Conservation (phyloP, 2,797 vertebrate species). For the Tokudaia tokunoshimensis region DNA sequence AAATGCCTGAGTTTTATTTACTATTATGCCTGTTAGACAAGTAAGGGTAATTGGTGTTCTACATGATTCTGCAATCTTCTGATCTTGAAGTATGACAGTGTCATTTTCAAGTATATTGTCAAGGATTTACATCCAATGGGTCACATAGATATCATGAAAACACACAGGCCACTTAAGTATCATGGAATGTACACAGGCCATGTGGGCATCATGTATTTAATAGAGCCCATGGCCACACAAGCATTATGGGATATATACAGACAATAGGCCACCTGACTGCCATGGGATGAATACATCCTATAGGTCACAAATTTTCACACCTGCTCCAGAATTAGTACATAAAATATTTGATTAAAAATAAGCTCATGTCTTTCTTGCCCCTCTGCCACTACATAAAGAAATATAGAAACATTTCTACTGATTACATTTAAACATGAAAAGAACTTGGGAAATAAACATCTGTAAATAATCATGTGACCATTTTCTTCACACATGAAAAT, state of each 20-base stretch:
- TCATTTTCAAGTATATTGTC: neutral
- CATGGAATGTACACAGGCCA: no score
- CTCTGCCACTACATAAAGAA: neutral
- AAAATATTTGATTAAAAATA: neutral
- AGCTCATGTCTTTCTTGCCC: neutral
- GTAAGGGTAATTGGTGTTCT: neutral
- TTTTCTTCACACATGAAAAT: slow-evolving; percentile 66
- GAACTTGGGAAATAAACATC: neutral
- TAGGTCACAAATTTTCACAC: neutral
- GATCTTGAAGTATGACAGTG: no score
- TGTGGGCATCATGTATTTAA: neutral
- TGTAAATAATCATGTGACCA: neutral
- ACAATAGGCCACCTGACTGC: neutral
- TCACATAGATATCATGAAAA: neutral
- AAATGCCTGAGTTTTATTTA: neutral
- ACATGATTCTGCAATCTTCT: neutral
- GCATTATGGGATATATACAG: no score
- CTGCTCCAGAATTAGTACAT: neutral
- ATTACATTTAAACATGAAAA: neutral
- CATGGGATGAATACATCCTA: neutral
- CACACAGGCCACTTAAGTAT: neutral
- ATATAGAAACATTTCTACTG: neutral
- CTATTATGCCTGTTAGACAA: neutral
- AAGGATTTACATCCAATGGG: neutral
- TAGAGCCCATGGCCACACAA: neutral